Conservation (phyloP, 2,113 vertebrate genomes). For the Callaeas wilsoni region DNA sequence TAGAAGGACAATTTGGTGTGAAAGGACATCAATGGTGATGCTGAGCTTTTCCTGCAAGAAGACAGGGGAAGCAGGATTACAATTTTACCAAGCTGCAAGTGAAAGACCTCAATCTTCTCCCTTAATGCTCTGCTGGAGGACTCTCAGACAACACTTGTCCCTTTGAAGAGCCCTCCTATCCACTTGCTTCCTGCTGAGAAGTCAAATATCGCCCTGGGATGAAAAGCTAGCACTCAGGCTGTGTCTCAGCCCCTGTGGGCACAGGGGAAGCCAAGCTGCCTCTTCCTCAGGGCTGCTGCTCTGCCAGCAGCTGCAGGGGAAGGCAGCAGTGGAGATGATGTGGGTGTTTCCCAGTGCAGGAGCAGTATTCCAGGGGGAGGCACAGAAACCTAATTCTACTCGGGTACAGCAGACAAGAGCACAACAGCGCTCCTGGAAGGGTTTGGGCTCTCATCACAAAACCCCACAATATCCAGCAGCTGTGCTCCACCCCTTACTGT, state of each 20-base stretch:
- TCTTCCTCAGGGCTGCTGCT: neutral
- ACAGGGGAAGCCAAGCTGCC: neutral
- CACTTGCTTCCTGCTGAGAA: neutral
- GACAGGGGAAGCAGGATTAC: neutral
- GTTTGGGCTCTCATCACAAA: neutral
- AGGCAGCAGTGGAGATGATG: fast-evolving
- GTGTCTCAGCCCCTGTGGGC: neutral
- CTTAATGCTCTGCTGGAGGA: neutral
- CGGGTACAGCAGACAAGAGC: neutral
- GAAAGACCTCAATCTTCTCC: neutral
- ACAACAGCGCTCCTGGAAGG: neutral
- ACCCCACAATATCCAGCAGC: neutral
- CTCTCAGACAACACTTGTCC: neutral
- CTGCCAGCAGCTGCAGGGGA: neutral
- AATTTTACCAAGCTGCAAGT: neutral
- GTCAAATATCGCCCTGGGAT: neutral
- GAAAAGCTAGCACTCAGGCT: neutral
- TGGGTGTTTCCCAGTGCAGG: neutral
- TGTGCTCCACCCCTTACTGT: neutral
- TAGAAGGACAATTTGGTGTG: neutral
- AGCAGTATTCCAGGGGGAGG: fast-evolving
- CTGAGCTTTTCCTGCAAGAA: neutral
- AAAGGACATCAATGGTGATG: neutral
- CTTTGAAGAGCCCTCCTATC: neutral
- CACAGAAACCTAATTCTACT: neutral